Evolutionary conservation across 2,888 invertebrate species (phyloP).

Genomic region (Malacosoma neustria): DNA sequence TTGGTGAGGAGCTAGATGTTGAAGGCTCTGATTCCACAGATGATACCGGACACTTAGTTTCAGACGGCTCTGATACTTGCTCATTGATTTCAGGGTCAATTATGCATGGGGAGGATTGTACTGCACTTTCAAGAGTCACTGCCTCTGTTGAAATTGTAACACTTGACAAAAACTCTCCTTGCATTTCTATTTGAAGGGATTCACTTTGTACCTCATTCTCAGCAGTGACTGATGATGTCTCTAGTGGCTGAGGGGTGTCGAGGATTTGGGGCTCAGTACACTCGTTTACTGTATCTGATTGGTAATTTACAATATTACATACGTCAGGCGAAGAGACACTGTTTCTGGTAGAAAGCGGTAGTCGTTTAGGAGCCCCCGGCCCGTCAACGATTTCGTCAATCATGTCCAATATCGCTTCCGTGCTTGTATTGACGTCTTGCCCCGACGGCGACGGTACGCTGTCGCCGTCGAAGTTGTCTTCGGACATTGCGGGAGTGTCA

Average conservation of each 20-base stretch:
- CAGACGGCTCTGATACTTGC: slow-evolving; percentile 3
- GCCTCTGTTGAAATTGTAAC: slow-evolving; percentile 5
- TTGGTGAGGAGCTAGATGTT: slow-evolving; percentile 10
- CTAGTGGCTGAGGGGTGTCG: not conserved
- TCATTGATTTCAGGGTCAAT: slow-evolving; percentile 9
- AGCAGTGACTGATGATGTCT: not conserved
- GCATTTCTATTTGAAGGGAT: not conserved
- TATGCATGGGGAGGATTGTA: not conserved
- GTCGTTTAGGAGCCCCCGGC: slow-evolving; percentile 55
- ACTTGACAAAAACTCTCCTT: not conserved
- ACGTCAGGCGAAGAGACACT: not conserved
- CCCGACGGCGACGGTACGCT: slow-evolving; percentile 64
- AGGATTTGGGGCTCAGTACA: not conserved
- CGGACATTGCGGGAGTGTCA: slow-evolving; percentile 57
- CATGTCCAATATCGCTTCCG: slow-evolving; percentile 69
- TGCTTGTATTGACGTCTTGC: slow-evolving; percentile 64
- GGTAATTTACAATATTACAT: not conserved
- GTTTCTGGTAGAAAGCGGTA: slow-evolving; percentile 21
- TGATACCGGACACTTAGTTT: slow-evolving; percentile 7
- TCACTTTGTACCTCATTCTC: not conserved
- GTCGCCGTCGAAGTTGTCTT: slow-evolving; percentile 63
- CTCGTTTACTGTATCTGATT: not conserved
- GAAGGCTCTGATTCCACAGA: slow-evolving; percentile 14
- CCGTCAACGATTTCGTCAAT: slow-evolving; percentile 69
- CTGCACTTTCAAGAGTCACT: slow-evolving; percentile 3